Evolutionary conservation across 92 coral and sea anemone species (phyloP).

Genomic region (Actinernus sp.): DNA sequence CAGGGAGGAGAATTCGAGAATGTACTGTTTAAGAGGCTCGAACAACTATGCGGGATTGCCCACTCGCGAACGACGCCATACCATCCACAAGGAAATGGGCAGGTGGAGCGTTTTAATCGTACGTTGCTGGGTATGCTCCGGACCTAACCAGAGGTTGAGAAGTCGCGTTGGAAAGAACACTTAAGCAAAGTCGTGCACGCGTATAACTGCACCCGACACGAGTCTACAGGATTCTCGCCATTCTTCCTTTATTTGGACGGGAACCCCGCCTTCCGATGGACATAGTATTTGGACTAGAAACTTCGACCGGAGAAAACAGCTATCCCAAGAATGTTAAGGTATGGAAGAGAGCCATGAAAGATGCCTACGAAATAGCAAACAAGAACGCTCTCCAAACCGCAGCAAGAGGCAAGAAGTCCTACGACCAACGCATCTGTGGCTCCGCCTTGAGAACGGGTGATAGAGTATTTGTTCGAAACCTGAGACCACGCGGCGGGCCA

Average conservation of each 20-base stretch:
- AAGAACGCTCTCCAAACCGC: no score
- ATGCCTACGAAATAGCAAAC: no score
- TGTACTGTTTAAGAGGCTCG: slow-evolving; percentile 18
- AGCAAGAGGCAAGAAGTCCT: no score
- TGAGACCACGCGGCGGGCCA: no score
- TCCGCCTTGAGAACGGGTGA: no score
- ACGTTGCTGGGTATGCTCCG: slow-evolving; percentile 29
- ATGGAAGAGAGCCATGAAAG: slow-evolving; percentile 20
- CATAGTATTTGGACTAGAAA: slow-evolving; percentile 14
- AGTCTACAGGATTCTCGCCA: not conserved
- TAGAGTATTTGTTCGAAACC: no score
- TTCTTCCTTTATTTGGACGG: slow-evolving; percentile 6
- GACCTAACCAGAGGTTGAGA: slow-evolving; percentile 21
- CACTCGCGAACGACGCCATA: slow-evolving; percentile 41
- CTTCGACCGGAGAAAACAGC: not conserved
- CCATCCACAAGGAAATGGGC: slow-evolving; percentile 58
- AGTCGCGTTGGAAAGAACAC: slow-evolving; percentile 50
- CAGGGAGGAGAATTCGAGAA: slow-evolving; percentile 62
- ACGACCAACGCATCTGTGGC: no score
- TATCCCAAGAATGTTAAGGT: not conserved
- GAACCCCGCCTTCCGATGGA: slow-evolving; percentile 24
- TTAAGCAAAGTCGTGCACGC: slow-evolving; percentile 29
- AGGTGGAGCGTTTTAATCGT: slow-evolving; percentile 33
- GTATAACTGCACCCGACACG: not conserved
- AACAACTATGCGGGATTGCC: slow-evolving; percentile 40